Conservation (phyloP, 2,888 invertebrate genomes). For the Dryococelus australis region DNA sequence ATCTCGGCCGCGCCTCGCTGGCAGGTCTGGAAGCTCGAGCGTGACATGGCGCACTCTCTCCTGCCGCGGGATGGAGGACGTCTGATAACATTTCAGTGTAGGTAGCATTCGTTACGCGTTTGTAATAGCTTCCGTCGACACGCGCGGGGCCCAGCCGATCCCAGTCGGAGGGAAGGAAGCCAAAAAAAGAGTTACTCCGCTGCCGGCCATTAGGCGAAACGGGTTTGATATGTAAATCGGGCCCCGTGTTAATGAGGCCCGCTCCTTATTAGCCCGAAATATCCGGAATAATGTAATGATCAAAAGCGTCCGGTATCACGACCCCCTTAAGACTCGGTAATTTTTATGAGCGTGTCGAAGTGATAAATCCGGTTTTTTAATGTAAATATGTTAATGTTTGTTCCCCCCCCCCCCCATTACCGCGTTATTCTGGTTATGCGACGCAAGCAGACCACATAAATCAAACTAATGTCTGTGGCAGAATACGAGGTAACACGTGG, state of each 20-base stretch:
- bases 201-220: not conserved
- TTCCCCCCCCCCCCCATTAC: not conserved
- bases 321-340: not conserved
- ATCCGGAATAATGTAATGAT: not conserved
- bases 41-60: no score
- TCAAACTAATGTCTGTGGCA: no score
- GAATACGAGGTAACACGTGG: no score
- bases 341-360: conserved; percentile 16
- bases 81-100: not conserved
- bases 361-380: not conserved
- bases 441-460: no score
- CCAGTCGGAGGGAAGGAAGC: not conserved
- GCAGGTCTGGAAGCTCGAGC: no score
- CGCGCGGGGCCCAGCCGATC: not conserved
- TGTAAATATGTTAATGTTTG: not conserved
- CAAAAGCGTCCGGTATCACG: not conserved
- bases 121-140: not conserved
- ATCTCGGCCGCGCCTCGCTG: no score
- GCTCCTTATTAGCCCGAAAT: no score
- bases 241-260: not conserved
- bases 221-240: not conserved
- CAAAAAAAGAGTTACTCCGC: not conserved
- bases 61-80: not conserved
- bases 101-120: not conserved
- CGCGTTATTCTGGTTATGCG: no score